Evolutionary conservation across 2,113 vertebrate species (phyloP).

Genomic region (Erythrolamprus reginae): DNA sequence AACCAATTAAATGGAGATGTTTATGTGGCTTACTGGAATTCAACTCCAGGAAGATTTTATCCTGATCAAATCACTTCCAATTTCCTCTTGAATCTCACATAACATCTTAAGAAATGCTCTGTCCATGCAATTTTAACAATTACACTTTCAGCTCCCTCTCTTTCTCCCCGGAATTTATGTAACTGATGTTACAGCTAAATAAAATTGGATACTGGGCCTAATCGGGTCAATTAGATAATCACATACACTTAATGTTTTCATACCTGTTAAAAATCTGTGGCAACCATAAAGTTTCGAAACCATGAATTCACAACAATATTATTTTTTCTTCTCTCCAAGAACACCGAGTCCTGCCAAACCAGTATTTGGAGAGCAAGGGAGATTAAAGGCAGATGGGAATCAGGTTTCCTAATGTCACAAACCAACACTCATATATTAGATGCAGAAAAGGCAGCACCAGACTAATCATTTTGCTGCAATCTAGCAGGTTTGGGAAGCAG

Average conservation of each 20-base stretch:
- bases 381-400: background rate
- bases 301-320: background rate
- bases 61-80: background rate
- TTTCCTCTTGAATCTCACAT: background rate
- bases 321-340: slow-evolving; percentile 5
- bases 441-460: background rate
- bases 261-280: slow-evolving; percentile 8
- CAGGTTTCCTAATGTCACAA: background rate
- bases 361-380: background rate
- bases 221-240: slow-evolving; percentile 1
- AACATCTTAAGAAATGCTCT: background rate
- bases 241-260: background rate
- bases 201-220: background rate
- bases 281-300: slow-evolving; percentile 15
- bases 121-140: background rate
- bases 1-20: background rate
- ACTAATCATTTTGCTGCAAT: background rate
- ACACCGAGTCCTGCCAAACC: slow-evolving; percentile 2
- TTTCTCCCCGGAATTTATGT: background rate
- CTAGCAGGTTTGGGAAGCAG: background rate
- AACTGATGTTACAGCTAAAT: background rate
- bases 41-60: background rate
- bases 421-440: background rate
- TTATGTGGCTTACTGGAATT: background rate
- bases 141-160: background rate